phyloP scores from a whole-genome alignment of 2,797 vertebrate genomes.

The Gobionotothen gibberifrons region DNA sequence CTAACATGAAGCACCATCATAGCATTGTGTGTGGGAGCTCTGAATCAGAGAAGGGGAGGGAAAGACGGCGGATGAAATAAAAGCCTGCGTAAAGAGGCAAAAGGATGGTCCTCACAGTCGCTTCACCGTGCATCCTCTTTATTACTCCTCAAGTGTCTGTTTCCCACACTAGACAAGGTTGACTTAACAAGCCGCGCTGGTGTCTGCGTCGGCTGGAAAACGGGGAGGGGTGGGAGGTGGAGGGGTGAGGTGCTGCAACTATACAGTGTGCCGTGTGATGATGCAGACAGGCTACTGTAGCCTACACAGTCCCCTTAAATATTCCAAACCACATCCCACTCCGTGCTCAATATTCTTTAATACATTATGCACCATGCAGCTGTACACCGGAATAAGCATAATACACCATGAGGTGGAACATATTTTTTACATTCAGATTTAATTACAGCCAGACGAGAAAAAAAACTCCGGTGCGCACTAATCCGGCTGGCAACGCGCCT shows the following conservation, averaged over 20 bases:
- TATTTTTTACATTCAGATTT: slow-evolving; percentile 54
- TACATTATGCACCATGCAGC: slow-evolving; percentile 45
- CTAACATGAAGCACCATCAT: slow-evolving; percentile 28
- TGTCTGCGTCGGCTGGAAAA: slow-evolving; percentile 78
- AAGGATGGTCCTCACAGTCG: slow-evolving; percentile 21
- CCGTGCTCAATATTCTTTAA: slow-evolving; percentile 13
- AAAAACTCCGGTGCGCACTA: slow-evolving; percentile 78
- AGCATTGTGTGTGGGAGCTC: slow-evolving; percentile 22
- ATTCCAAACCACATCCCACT: slow-evolving; percentile 49
- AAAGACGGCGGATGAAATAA: slow-evolving; percentile 24
- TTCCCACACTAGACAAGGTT: slow-evolving; percentile 84
- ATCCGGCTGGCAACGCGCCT: slow-evolving; percentile 66
- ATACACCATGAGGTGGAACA: slow-evolving; percentile 36
- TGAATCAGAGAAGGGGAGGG: slow-evolving; percentile 3
- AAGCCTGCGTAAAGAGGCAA: slow-evolving; percentile 29
- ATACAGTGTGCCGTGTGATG: slow-evolving; percentile 63
- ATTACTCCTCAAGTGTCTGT: slow-evolving; percentile 78
- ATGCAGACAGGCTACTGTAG: slow-evolving; percentile 71
- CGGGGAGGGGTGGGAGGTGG: slow-evolving; percentile 56
- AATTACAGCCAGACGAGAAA: slow-evolving; percentile 69
- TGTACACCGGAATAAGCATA: slow-evolving; percentile 14
- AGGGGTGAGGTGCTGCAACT: slow-evolving; percentile 70
- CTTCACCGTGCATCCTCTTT: slow-evolving; percentile 40
- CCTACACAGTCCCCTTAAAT: slow-evolving; percentile 57
- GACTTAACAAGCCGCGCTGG: slow-evolving; percentile 83